Conservation (phyloP, 2,888 invertebrate genomes). For the Timandra comae region DNA sequence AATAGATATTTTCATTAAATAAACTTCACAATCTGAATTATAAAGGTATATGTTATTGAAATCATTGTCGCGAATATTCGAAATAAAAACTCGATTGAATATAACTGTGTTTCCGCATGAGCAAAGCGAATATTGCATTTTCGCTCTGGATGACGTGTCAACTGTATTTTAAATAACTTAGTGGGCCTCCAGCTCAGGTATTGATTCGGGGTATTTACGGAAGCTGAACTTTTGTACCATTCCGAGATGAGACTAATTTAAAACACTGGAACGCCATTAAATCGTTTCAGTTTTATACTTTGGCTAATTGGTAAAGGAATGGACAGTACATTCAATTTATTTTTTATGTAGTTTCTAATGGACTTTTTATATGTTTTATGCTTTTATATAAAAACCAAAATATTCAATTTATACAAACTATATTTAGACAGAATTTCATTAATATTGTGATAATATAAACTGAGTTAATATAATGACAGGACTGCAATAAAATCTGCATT, state of each 20-base stretch:
- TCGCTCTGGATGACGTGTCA: constrained; percentile 64
- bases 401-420: too few relatives aligned
- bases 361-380: too few relatives aligned
- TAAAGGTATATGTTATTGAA: constrained; percentile 27
- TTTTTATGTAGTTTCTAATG: too few relatives aligned
- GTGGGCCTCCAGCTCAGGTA: constrained; percentile 39
- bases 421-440: too few relatives aligned
- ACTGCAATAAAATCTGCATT: too few relatives aligned
- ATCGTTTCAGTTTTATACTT: constrained; percentile 1
- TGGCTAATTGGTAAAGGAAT: too few relatives aligned
- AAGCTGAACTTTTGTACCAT: constrained; percentile 17
- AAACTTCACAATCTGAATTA: constrained; percentile 30
- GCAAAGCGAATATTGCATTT: constrained; percentile 70
- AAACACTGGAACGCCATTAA: constrained; percentile 1
- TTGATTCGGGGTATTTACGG: constrained; percentile 45
- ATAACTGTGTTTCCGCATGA: constrained; percentile 61
- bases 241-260: constrained; percentile 16
- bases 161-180: constrained; percentile 74
- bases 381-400: too few relatives aligned
- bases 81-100: constrained; percentile 49
- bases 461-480: too few relatives aligned
- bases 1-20: constrained; percentile 26
- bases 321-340: too few relatives aligned
- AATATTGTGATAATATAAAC: too few relatives aligned
- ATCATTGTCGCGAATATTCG: constrained; percentile 36